A percentile compares a stretch with the other conserved stretches of the same genome.
These are phyloP conservation scores for Enteromius unitaeniatus DNA, from an alignment of 2,797 vertebrate species.

Conservation along the genomic window DNA sequence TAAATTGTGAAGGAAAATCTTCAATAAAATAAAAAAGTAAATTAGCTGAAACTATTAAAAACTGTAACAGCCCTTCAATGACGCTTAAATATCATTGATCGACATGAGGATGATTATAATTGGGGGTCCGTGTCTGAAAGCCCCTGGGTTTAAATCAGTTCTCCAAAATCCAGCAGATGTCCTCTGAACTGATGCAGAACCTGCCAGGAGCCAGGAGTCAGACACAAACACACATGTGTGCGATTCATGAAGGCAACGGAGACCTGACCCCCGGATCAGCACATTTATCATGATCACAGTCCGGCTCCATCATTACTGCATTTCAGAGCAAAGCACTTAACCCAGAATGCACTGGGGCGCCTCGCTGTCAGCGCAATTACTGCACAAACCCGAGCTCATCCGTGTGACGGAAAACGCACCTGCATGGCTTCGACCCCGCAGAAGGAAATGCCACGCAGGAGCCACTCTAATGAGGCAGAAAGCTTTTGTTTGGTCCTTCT, in stretches of 20 bases:
- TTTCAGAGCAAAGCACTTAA: slow-evolving; percentile 9
- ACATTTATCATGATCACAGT: not conserved
- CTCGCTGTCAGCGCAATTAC: not conserved
- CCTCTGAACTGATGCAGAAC: not conserved
- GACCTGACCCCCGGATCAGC: not conserved
- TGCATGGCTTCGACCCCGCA: not conserved
- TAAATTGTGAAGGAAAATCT: not conserved
- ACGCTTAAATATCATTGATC: not conserved
- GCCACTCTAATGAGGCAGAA: slow-evolving; percentile 62
- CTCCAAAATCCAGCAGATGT: not conserved
- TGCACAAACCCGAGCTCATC: not conserved
- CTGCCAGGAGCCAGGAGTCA: not conserved
- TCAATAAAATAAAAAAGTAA: no score
- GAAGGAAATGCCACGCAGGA: slow-evolving; percentile 27
- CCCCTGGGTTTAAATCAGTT: not conserved
- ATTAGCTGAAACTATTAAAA: no score
- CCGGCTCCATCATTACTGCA: slow-evolving; percentile 15
- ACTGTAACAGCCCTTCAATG: not conserved
- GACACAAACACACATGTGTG: not conserved
- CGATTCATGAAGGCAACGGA: not conserved
- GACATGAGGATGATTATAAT: not conserved
- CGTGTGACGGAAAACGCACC: slow-evolving; percentile 7
- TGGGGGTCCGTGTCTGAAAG: not conserved
- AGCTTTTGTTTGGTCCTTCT: slow-evolving; percentile 61
- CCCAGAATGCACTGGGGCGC: not conserved